Conservation (phyloP, 2,113 vertebrate species). For the Mystacornis crossleyi region DNA sequence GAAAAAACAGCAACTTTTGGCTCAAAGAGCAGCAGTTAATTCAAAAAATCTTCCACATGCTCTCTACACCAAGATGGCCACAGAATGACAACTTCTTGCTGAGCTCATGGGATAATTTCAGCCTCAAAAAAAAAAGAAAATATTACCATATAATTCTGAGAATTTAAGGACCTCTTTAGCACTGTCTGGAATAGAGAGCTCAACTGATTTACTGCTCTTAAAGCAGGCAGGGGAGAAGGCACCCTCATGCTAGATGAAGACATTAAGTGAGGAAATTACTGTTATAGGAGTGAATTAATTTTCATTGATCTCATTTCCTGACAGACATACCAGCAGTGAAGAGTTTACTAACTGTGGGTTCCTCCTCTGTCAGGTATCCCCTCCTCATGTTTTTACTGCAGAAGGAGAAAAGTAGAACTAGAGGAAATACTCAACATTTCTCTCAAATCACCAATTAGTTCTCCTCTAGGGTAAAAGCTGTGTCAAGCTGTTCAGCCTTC, state of each 20-base stretch:
- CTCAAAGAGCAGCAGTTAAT: neutral
- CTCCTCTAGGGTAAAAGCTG: neutral
- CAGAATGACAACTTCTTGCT: neutral
- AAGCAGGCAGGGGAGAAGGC: neutral
- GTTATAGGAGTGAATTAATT: neutral
- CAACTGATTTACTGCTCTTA: neutral
- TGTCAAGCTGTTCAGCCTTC: neutral
- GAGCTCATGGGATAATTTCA: neutral
- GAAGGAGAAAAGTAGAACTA: neutral
- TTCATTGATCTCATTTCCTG: conserved; percentile 9
- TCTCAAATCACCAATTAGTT: neutral
- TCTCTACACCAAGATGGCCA: neutral
- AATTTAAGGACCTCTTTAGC: neutral
- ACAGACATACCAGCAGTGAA: neutral
- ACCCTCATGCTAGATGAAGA: neutral
- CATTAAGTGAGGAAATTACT: conserved; percentile 20
- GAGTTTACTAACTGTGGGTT: neutral
- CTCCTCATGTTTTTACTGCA: neutral
- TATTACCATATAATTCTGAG: neutral
- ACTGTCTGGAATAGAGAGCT: neutral
- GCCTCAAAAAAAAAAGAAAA: neutral
- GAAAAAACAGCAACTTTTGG: neutral
- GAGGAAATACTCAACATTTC: neutral
- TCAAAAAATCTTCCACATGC: neutral
- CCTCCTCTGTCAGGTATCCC: neutral